Evolutionary conservation across 37 sponge, comb jelly and placozoan species (phyloP), one percentile per base, ranked within the genome.

Genomic region (Beroe ovata): DNA sequence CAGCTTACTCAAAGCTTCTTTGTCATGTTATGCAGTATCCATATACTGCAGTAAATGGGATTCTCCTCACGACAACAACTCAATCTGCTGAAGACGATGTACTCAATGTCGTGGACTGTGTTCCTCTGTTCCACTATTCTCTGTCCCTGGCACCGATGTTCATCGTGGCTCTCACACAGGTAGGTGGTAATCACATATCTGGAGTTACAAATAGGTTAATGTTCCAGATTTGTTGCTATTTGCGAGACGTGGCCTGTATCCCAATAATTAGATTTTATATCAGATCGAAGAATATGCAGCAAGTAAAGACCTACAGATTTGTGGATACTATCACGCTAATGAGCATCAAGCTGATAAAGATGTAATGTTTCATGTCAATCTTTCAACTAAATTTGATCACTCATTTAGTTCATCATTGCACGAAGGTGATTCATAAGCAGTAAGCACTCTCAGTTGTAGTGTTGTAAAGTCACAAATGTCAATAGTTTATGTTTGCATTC

Each of bases 1-100:
- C 54, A 4, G 84, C 84, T 3, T 77, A 77, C 54, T 21, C 84
- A 1, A 77, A 77, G 54, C 26, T 77, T 3, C 28, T 77, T 3
- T 77, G 54, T 42, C 84, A 77, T 23, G 84, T 77, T n/a, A 42
- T 77, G 54, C 84, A 77, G 54, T 77, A 77, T 25, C 84, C 84
- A 23, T 77, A 77, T 25, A 77, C 84, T 26, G 84, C 84, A 20
- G 84, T 77, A 3, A 77, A 77, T 36, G 84, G 84, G 16, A 8
- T 77, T 25, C 38, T 29, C 3, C 38, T 34, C 11, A 6, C 71
- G 3, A 1, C 25, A 35, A 8, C 8, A 16, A 26, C 4, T 61
- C 28, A 22, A 16, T 20, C 28, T 16, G n/a, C 4, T 77, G 84
- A 77, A n/a, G 84, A 77, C 33, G 38, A 42, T 42, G 11, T 19